Conservation (phyloP, 35 echinoderm and acorn worm species). For the Diadema setosum region DNA sequence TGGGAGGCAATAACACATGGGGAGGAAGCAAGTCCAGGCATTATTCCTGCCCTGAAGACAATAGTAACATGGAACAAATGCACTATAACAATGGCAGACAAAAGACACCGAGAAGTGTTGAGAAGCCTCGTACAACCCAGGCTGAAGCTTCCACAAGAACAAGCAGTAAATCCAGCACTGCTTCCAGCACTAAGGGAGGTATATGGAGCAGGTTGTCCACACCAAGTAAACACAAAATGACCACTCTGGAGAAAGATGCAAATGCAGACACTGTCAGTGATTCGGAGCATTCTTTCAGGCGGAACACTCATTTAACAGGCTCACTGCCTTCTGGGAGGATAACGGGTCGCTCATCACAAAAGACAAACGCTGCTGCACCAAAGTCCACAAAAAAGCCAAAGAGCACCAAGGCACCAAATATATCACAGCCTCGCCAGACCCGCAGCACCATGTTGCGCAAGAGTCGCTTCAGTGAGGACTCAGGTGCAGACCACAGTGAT, state of each 20-base stretch:
- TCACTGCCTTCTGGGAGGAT: constrained; percentile 54
- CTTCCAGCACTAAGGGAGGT: neutral
- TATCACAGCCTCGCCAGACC: constrained; percentile 77
- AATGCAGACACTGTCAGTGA: constrained; percentile 48
- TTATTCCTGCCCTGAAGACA: constrained; percentile 4
- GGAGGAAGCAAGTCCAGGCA: neutral
- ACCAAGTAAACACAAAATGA: constrained; percentile 84
- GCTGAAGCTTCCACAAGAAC: neutral
- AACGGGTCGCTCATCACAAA: constrained; percentile 5
- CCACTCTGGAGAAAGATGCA: constrained; percentile 27
- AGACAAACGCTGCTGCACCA: neutral
- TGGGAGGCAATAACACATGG: constrained; percentile 26
- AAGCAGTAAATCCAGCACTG: neutral
- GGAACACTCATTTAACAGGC: constrained; percentile 65
- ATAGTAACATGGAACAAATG: neutral
- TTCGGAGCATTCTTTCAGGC: constrained; percentile 55
- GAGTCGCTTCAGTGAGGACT: constrained; percentile 72
- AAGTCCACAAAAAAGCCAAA: constrained; percentile 20
- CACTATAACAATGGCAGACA: neutral
- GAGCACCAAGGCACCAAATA: constrained; percentile 27
- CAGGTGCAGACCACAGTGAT: constrained; percentile 51
- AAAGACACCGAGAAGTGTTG: neutral
- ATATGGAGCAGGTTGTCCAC: constrained; percentile 80
- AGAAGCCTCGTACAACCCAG: neutral
- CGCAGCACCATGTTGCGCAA: constrained; percentile 88